phyloP scores from a whole-genome alignment of 1,140 invertebrate genomes.

The Orussus abietinus region DNA sequence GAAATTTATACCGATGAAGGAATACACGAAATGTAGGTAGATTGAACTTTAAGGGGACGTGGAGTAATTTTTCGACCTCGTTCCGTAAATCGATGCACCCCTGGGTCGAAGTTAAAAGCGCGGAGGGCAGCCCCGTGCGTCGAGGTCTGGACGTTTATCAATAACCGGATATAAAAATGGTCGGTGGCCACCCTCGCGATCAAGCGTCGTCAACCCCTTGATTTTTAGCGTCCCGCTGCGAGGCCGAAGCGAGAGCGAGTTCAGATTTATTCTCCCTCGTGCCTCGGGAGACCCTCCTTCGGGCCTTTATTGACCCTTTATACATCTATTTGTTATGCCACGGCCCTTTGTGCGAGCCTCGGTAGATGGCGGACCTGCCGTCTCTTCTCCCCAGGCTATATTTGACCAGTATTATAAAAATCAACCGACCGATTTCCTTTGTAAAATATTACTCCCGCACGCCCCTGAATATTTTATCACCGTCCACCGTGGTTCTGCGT shows the following conservation, averaged over 20 bases:
- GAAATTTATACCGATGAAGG: too few relatives aligned
- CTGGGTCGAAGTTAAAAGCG: too few relatives aligned
- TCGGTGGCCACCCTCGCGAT: slow-evolving; percentile 24
- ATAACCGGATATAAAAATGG: neutral
- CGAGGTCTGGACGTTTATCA: neutral
- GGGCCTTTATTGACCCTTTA: slow-evolving; percentile 56
- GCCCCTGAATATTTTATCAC: slow-evolving; percentile 53
- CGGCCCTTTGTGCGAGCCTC: slow-evolving; percentile 46
- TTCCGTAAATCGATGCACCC: too few relatives aligned
- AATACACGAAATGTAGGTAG: too few relatives aligned
- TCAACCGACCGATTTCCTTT: slow-evolving; percentile 56
- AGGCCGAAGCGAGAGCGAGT: slow-evolving; percentile 38
- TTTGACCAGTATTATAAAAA: slow-evolving; percentile 58
- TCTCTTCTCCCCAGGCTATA: slow-evolving; percentile 48
- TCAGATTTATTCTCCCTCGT: slow-evolving; percentile 47
- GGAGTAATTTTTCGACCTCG: too few relatives aligned
- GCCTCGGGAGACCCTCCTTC: slow-evolving; percentile 40
- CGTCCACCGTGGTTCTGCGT: slow-evolving; percentile 39
- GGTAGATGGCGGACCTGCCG: slow-evolving; percentile 38
- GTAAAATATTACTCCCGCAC: slow-evolving; percentile 51
- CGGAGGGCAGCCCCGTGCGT: too few relatives aligned
- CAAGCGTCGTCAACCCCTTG: slow-evolving; percentile 34
- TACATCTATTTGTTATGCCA: slow-evolving; percentile 55
- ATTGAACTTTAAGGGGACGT: too few relatives aligned
- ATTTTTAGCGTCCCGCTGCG: slow-evolving; percentile 37